Conservation (phyloP, 2,888 invertebrate species). For the Latrodectus hesperus region DNA sequence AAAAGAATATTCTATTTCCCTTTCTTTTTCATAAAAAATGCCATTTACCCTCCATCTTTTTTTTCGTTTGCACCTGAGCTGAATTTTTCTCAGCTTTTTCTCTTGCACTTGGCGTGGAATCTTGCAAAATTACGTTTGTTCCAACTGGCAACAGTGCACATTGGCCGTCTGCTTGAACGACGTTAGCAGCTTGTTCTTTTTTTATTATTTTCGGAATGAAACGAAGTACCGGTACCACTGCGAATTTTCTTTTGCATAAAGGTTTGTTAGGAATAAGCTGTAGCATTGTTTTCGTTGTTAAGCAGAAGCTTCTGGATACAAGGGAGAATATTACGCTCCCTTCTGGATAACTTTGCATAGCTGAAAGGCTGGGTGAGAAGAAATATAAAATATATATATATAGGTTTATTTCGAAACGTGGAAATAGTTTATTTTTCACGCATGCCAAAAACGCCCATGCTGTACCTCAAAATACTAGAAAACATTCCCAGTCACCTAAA, state of each 20-base stretch:
- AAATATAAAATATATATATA: too few species aligned
- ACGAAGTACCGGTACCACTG: background rate
- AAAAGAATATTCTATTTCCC: conserved; percentile 40
- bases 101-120: conserved; percentile 29
- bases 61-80: conserved; percentile 55
- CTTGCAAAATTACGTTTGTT: conserved; percentile 54
- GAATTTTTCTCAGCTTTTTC: conserved; percentile 38
- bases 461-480: too few species aligned
- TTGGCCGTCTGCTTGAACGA: conserved; percentile 37
- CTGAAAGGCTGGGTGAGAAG: too few species aligned
- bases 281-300: conserved; percentile 13
- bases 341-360: too few species aligned
- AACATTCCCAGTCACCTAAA: too few species aligned
- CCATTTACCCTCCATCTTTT: conserved; percentile 32
- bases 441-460: too few species aligned
- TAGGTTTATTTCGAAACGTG: too few species aligned
- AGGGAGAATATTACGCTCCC: too few species aligned
- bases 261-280: conserved; percentile 22
- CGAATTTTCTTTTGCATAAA: background rate
- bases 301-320: background rate
- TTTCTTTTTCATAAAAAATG: conserved; percentile 18
- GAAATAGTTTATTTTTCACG: too few species aligned
- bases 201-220: too few species aligned
- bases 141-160: conserved; percentile 35
- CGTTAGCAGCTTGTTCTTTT: conserved; percentile 17